Evolutionary conservation across 2,113 vertebrate genomes (phyloP).

Genomic region (Misgurnus mizolepis): DNA sequence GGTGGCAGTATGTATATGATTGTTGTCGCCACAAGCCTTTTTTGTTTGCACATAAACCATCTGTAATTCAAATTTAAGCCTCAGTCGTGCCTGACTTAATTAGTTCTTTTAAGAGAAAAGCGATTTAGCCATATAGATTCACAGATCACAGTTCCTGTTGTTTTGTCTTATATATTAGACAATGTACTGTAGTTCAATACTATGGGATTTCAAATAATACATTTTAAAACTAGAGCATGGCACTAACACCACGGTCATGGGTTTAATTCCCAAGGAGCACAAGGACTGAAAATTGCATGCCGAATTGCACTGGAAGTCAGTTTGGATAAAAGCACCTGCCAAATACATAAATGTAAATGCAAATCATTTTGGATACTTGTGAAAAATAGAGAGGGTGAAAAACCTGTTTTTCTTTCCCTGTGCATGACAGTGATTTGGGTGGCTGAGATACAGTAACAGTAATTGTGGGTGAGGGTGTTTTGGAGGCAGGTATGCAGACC

Average conservation of each 20-base stretch:
- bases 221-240: too few species aligned
- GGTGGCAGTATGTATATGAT: conserved; percentile 65
- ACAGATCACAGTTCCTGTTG: conserved; percentile 54
- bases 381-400: conserved; percentile 40
- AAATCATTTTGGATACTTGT: background rate
- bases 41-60: conserved; percentile 63
- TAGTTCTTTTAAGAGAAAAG: conserved; percentile 12
- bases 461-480: conserved; percentile 56
- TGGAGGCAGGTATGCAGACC: conserved; percentile 59
- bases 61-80: conserved; percentile 67
- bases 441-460: conserved; percentile 51
- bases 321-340: too few species aligned
- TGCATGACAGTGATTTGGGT: conserved; percentile 26
- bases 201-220: too few species aligned
- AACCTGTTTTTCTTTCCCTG: conserved; percentile 29
- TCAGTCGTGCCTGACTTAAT: conserved; percentile 26
- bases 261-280: too few species aligned
- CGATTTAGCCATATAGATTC: conserved; percentile 57
- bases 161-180: conserved; percentile 44
- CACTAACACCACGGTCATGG: too few species aligned
- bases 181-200: too few species aligned
- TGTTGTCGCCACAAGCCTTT: conserved; percentile 57
- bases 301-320: too few species aligned
- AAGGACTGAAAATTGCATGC: too few species aligned
- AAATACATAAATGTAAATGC: too few species aligned